A percentile compares a stretch with the other conserved stretches of the same genome.
Conservation (phyloP, 2,113 vertebrate genomes). For the Heterochromis multidens region DNA sequence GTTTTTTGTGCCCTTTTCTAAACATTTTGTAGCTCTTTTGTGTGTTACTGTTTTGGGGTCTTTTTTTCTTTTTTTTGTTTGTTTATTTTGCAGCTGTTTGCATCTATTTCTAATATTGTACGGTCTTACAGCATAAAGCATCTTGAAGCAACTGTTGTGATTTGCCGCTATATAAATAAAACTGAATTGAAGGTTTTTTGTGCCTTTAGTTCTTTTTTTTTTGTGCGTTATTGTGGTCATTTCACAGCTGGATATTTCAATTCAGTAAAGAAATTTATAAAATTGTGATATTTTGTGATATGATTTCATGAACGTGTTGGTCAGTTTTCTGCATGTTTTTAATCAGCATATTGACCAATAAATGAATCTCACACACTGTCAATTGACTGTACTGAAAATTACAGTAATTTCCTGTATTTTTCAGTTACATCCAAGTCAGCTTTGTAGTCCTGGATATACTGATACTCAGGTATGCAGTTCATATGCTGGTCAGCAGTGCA, state of each 20-base stretch:
- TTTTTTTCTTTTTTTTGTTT: not conserved
- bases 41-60: not conserved
- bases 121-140: fast-evolving
- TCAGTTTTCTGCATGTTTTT: not conserved
- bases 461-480: not conserved
- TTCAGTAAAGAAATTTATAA: not conserved
- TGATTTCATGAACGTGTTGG: not conserved
- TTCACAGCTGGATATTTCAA: not conserved
- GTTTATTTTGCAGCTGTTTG: not conserved
- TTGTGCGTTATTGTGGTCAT: not conserved
- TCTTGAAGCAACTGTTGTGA: not conserved
- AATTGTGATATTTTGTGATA: not conserved
- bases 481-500: no score
- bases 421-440: not conserved
- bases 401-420: not conserved
- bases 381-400: not conserved
- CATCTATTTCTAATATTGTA: not conserved
- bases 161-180: not conserved
- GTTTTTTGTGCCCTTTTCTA: not conserved
- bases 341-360: not conserved
- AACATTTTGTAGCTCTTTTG: no score
- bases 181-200: not conserved
- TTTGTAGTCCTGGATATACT: not conserved
- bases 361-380: not conserved
- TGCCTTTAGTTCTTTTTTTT: no score